These are phyloP conservation scores for Pogonophryne albipinna DNA, from an alignment of 2,797 vertebrate species.

Conservation along the genomic window DNA sequence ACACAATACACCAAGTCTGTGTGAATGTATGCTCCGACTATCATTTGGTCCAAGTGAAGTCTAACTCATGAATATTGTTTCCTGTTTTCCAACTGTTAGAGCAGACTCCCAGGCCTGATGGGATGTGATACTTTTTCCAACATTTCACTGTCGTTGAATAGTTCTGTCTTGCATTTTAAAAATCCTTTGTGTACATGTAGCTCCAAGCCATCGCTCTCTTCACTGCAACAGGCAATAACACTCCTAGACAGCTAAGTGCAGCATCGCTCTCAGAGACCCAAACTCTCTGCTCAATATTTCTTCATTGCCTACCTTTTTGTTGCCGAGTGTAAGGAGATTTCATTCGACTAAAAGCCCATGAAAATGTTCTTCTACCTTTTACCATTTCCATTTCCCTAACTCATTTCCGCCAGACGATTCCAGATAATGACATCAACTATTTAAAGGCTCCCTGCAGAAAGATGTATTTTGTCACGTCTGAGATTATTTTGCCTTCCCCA, in stretches of 20 bases:
- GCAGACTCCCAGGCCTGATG: neutral
- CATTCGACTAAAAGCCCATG: constrained; percentile 1
- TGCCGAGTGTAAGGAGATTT: neutral
- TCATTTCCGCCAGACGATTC: neutral
- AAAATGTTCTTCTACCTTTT: neutral
- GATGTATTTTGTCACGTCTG: constrained; percentile 14
- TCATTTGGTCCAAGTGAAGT: neutral
- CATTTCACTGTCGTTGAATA: neutral
- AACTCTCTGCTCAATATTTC: neutral
- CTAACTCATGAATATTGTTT: neutral
- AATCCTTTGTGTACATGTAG: neutral
- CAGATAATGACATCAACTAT: constrained; percentile 13
- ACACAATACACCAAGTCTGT: neutral
- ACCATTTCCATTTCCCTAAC: neutral
- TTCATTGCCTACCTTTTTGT: neutral
- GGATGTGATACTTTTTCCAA: neutral
- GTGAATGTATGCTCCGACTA: neutral
- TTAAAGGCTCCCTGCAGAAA: constrained; percentile 11
- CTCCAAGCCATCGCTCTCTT: constrained; percentile 31
- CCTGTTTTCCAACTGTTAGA: neutral
- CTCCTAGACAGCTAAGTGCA: too few species aligned
- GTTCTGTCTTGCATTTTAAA: constrained; percentile 8
- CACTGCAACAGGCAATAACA: neutral
- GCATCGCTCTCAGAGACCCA: constrained; percentile 3
- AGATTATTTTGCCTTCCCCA: neutral